phyloP scores from a whole-genome alignment of 2,113 vertebrate genomes.

The Podarcis cretensis region DNA sequence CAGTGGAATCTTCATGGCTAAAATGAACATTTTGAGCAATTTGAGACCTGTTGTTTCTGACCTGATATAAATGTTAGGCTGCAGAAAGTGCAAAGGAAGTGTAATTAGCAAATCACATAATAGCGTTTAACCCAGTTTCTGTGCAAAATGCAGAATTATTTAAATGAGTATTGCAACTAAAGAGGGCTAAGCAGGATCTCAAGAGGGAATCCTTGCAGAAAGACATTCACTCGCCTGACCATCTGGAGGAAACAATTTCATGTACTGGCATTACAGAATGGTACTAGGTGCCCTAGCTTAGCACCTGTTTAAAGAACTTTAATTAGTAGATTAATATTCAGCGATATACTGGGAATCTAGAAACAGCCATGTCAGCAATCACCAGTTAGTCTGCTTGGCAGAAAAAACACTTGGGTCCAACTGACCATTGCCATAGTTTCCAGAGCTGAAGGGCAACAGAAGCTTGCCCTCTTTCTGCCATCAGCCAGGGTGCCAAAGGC shows the following conservation, averaged over 20 bases:
- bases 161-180: background rate
- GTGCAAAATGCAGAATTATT: background rate
- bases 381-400: background rate
- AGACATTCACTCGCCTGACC: background rate
- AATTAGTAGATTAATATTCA: background rate
- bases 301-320: background rate
- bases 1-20: background rate
- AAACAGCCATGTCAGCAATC: background rate
- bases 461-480: too few relatives aligned
- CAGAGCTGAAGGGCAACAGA: too few relatives aligned
- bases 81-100: background rate
- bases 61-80: background rate
- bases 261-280: background rate
- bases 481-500: too few relatives aligned
- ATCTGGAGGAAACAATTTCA: background rate
- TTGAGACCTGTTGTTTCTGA: background rate
- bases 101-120: background rate
- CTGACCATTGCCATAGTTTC: too few relatives aligned
- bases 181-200: background rate
- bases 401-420: too few relatives aligned
- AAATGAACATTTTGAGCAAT: background rate
- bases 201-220: background rate
- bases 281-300: background rate
- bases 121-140: constrained; percentile 3
- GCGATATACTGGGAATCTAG: background rate